Conservation (phyloP, 1,140 invertebrate species). For the Diorhabda sublineata region DNA sequence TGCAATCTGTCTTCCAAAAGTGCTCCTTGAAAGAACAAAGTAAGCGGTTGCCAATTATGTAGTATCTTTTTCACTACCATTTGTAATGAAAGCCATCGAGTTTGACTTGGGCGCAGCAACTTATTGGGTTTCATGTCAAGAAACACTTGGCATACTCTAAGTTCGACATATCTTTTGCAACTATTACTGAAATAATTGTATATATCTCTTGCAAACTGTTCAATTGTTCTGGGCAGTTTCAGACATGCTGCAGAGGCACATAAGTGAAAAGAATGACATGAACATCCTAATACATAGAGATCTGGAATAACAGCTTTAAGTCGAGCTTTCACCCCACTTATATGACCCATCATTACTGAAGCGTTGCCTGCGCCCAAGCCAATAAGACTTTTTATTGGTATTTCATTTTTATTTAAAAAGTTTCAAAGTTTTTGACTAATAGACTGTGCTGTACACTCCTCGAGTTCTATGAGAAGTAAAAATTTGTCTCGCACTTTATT, state of each 20-base stretch:
- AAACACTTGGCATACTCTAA: no score
- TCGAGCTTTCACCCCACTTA: constrained; percentile 38
- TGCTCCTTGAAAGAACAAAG: no score
- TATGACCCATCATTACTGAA: constrained; percentile 42
- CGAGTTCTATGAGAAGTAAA: constrained; percentile 35
- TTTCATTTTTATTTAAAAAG: constrained; percentile 41
- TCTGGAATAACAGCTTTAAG: constrained; percentile 16
- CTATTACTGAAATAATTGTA: no score
- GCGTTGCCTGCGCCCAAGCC: constrained; percentile 46
- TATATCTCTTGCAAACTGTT: no score
- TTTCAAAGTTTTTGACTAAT: constrained; percentile 32
- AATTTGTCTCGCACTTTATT: constrained; percentile 37
- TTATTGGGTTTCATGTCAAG: no score
- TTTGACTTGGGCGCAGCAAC: no score
- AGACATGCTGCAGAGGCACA: no score
- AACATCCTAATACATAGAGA: constrained; percentile 16
- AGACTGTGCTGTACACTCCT: constrained; percentile 34
- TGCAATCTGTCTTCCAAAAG: background rate
- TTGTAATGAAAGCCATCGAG: no score
- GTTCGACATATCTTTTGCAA: no score
- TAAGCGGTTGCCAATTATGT: no score
- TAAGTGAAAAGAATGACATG: constrained; percentile 20
- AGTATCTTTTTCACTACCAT: no score
- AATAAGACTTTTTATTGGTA: constrained; percentile 43
- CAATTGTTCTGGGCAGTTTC: no score